These are phyloP conservation scores for Falco cherrug DNA, from an alignment of 2,797 vertebrate species.

Conservation along the genomic window DNA sequence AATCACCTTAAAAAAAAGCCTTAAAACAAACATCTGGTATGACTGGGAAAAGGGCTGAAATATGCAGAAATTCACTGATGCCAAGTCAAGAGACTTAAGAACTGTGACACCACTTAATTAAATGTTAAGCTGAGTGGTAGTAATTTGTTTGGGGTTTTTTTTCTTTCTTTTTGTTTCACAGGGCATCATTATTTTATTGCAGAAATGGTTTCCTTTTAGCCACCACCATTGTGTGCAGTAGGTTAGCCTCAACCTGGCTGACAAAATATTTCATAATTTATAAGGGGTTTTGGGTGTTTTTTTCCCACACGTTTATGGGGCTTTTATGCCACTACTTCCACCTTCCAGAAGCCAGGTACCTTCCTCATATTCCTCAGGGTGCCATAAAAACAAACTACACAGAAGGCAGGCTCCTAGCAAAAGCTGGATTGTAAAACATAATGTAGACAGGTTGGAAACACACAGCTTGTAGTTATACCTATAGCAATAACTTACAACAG, in stretches of 20 bases:
- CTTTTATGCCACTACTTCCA: background rate
- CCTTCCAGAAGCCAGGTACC: background rate
- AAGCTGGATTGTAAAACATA: background rate
- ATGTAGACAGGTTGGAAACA: background rate
- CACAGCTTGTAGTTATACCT: background rate
- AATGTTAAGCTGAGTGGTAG: background rate
- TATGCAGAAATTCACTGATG: background rate
- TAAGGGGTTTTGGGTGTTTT: fast-evolving
- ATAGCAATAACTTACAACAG: background rate
- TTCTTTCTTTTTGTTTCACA: background rate
- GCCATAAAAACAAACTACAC: background rate
- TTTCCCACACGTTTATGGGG: background rate
- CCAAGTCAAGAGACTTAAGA: background rate
- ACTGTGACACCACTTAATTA: background rate
- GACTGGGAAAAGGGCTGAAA: background rate
- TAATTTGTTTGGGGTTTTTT: fast-evolving
- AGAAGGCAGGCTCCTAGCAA: background rate
- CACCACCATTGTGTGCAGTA: background rate
- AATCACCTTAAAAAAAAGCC: background rate
- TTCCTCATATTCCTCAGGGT: background rate
- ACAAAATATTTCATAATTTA: background rate
- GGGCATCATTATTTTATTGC: background rate
- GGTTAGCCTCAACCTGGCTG: background rate
- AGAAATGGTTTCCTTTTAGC: background rate
- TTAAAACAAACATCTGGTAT: background rate